These are phyloP conservation scores for Castor canadensis DNA, from an alignment of 2,113 vertebrate species.

Conservation along the genomic window DNA sequence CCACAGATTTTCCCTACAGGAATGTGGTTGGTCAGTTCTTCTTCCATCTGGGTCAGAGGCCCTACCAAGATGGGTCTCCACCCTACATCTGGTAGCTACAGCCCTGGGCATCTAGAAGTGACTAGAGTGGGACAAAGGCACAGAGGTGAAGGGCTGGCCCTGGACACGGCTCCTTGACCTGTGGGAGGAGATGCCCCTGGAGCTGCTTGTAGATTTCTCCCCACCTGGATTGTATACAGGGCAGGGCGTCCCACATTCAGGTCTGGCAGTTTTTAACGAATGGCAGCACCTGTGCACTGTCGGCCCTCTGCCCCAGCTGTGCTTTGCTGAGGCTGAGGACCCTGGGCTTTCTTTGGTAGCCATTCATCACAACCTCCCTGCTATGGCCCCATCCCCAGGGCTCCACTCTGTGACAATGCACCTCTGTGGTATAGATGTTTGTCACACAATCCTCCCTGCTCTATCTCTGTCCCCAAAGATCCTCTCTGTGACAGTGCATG, in stretches of 20 bases:
- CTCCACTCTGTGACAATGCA: background rate
- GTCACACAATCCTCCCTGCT: too few relatives aligned
- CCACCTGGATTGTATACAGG: background rate
- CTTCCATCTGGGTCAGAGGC: accelerated
- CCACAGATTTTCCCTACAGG: background rate
- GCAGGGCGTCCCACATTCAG: accelerated
- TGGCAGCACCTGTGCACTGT: background rate
- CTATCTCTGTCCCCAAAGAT: too few relatives aligned
- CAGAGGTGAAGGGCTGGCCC: too few relatives aligned
- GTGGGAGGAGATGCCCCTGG: accelerated
- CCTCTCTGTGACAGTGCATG: too few relatives aligned
- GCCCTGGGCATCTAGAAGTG: background rate
- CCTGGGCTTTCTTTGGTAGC: background rate
- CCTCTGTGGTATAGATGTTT: background rate
- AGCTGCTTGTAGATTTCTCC: background rate
- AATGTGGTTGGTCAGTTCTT: accelerated
- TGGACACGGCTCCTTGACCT: accelerated
- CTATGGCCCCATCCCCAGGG: background rate
- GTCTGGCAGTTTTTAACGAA: accelerated
- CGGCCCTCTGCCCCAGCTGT: too few relatives aligned
- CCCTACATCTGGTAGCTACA: accelerated
- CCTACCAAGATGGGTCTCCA: accelerated
- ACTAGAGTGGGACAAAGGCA: background rate
- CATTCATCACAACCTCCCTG: background rate
- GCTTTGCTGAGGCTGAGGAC: too few relatives aligned